Evolutionary conservation across 2,888 invertebrate genomes (phyloP), one percentile per base, ranked within the genome.

Genomic region (Globia sparganii): DNA sequence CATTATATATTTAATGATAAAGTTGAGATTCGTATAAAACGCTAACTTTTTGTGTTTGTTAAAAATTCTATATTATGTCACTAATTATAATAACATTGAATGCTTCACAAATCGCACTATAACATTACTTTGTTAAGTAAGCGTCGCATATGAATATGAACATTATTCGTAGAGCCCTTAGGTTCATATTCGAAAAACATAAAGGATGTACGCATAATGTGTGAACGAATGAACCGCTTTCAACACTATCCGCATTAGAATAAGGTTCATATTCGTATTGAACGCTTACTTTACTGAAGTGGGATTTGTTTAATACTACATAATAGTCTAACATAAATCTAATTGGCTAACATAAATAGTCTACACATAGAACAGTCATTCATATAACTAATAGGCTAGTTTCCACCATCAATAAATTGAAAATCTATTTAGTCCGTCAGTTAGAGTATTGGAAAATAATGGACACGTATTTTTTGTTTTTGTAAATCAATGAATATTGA

Each of bases 331-430:
- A 53, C 37, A 71, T 53, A 13, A 15, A 37, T 18, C 25, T 28
- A 71, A 49, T 72, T 25, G 2, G 11, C 37, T 37, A 61, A 49
- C 37, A 59, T 74, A 28, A 70, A 72, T 31, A 71, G 4, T 28
- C 18, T 72, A 61, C 69, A 72, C 71, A 72, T 49, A 37, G 0
- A 69, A 70, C n/a, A 2, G 6, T 43, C 2, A n/a, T n/a, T n/a
- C n/a, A n/a, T n/a, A n/a, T n/a, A n/a, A n/a, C n/a, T n/a, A n/a
- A n/a, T n/a, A n/a, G n/a, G n/a, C n/a, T n/a, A n/a, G n/a, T n/a
- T n/a, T n/a, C n/a, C n/a, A n/a, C n/a, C n/a, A n/a, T n/a, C n/a
- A n/a, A n/a, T n/a, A n/a, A n/a, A n/a, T n/a, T n/a, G n/a, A n/a
- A n/a, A n/a, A n/a, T n/a, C n/a, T n/a, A n/a, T n/a, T n/a, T n/a